These are phyloP conservation scores for Apus apus DNA, from an alignment of 2,113 vertebrate species.

Conservation along the genomic window DNA sequence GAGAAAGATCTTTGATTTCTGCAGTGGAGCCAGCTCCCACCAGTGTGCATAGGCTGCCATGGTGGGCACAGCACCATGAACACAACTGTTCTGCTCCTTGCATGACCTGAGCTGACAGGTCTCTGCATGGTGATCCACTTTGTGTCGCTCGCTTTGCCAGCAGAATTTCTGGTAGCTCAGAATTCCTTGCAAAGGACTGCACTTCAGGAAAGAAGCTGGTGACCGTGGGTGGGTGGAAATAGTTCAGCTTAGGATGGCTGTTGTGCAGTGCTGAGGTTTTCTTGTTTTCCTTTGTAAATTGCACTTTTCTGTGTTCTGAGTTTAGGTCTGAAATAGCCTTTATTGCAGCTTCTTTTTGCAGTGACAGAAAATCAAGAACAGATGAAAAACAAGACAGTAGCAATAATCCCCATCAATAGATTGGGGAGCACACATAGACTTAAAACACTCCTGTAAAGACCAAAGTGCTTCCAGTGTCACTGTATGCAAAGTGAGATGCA, in stretches of 20 bases:
- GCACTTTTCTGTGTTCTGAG: not conserved
- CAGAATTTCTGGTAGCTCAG: not conserved
- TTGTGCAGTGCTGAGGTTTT: not conserved
- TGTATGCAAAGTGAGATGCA: not conserved
- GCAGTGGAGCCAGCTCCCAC: not conserved
- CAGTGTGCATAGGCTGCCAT: rapidly evolving
- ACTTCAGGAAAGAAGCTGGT: not conserved
- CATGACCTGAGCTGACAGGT: not conserved
- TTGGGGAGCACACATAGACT: not conserved
- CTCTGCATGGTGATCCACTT: not conserved
- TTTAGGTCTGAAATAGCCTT: not conserved
- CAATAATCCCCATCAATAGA: not conserved
- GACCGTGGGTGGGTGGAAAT: rapidly evolving
- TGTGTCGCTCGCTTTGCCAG: not conserved
- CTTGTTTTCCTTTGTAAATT: not conserved
- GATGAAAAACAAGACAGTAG: not conserved
- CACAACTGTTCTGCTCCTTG: not conserved
- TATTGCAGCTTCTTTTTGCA: not conserved
- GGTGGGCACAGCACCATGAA: not conserved
- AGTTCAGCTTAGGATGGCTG: not conserved
- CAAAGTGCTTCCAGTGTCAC: not conserved
- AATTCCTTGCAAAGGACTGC: not conserved
- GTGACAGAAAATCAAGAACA: not conserved
- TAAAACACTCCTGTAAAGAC: not conserved
- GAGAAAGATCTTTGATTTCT: not conserved